Evolutionary conservation across 2,113 vertebrate genomes (phyloP).

Genomic region (Peromyscus polionotus): DNA sequence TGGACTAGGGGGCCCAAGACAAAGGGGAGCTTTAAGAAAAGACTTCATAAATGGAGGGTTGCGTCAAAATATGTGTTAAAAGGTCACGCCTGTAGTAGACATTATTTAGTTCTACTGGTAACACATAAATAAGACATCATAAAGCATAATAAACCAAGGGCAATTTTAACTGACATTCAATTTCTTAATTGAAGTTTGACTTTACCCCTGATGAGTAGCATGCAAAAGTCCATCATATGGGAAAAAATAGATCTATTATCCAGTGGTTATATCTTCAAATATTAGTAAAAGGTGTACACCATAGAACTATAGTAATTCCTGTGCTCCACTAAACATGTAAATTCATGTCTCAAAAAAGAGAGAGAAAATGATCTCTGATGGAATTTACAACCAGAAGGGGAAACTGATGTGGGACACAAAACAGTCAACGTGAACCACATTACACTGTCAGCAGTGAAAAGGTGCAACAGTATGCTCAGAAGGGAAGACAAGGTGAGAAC

Average conservation of each 20-base stretch:
- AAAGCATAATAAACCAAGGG: background rate
- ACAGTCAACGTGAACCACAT: fast-evolving
- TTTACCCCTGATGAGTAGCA: background rate
- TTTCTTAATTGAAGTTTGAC: background rate
- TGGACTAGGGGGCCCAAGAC: background rate
- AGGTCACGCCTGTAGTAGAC: background rate
- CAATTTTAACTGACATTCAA: background rate
- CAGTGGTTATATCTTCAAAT: background rate
- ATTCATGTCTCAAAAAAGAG: background rate
- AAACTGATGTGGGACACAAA: background rate
- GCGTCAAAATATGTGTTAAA: background rate
- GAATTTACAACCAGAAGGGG: background rate
- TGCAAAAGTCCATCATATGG: background rate
- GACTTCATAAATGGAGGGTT: background rate
- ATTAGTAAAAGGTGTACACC: background rate
- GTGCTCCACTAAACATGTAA: background rate
- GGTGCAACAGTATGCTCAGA: background rate
- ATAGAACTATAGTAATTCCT: background rate
- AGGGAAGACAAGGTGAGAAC: background rate
- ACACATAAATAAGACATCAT: constrained; percentile 1
- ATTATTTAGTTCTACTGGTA: background rate
- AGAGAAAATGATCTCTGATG: background rate
- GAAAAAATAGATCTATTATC: background rate
- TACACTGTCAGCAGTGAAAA: background rate
- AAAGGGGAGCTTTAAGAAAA: background rate